Evolutionary conservation across 1,140 invertebrate genomes (phyloP).

Genomic region (Cotesia typhae): DNA sequence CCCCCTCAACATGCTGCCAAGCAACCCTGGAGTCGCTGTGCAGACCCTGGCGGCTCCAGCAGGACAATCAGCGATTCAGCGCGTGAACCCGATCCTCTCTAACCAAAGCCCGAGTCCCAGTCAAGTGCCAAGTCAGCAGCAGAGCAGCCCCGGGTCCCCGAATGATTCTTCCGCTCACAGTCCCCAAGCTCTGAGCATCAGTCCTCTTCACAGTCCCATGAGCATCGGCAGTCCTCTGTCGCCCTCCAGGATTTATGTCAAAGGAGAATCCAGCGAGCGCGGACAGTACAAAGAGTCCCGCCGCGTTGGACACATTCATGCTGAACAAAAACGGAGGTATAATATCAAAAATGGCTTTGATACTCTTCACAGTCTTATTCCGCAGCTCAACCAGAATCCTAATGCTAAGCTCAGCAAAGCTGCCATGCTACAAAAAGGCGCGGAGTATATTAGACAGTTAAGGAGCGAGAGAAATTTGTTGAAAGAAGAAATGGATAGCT

Average conservation of each 20-base stretch:
- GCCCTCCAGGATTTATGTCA: conserved; percentile 53
- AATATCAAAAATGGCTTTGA: conserved; percentile 99
- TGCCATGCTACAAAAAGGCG: conserved; percentile 95
- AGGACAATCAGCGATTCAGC: no score
- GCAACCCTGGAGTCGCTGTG: conserved; percentile 29
- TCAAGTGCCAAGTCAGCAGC: conserved; percentile 49
- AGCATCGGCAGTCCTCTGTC: conserved; percentile 60
- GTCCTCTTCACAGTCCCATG: conserved; percentile 65
- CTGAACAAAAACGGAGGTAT: conserved; percentile 96
- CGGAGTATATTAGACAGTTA: conserved; percentile 93
- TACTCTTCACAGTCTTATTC: conserved; percentile 91
- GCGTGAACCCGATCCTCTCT: conserved; percentile 43
- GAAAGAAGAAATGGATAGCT: conserved; percentile 88
- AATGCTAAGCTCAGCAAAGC: conserved; percentile 95
- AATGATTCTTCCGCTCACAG: conserved; percentile 59
- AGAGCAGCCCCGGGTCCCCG: conserved; percentile 57
- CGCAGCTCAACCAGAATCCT: conserved; percentile 88
- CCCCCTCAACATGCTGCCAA: conserved; percentile 52
- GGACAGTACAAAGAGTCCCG: conserved; percentile 72
- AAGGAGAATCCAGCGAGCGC: conserved; percentile 54
- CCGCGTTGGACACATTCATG: conserved; percentile 90
- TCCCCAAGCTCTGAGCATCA: conserved; percentile 59
- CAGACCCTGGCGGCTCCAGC: no score
- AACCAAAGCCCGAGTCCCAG: conserved; percentile 57
- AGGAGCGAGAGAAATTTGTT: conserved; percentile 85